Evolutionary conservation across 2,888 invertebrate genomes (phyloP), one percentile per base, ranked within the genome.

Genomic region (Trichopoda pennipes): DNA sequence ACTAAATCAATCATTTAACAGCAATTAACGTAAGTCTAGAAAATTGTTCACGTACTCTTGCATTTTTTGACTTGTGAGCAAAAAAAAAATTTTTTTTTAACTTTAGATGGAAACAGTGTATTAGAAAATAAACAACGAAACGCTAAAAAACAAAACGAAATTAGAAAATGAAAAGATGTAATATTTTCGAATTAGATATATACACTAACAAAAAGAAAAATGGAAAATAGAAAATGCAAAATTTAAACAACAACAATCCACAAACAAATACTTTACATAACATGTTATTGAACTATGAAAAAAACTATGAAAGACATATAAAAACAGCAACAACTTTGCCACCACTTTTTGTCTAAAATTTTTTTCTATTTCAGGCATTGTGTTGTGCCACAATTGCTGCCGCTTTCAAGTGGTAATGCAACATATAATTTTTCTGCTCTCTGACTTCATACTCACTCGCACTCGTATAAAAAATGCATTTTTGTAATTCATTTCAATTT

Each of bases 221-320:
- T 49, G 35, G 17, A 53, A 61, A 61, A 70, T 14, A 8, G 12
- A 60, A 32, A 73, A 51, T 23, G 6, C 16, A 23, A 21, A 14
- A 49, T n/a, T n/a, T n/a, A 21, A 44, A 51, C 12, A 79, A 73
- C 17, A 60, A 56, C 68, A 55, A 12, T 0, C 10, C 38, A 38
- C 38, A 38, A 47, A 53, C 89, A 89, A 89, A 89, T 87, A 87
- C 86, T 89, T 89, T 89, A 89, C 89, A 89, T 89, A 89, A 89
- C 89, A 88, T 89, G 89, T 89, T 89, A 89, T 89, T 89, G 89
- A 89, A 89, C 89, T 88, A 85, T 87, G 85, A 84, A 86, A 86
- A 85, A 83, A 51, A 61, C 10, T 16, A 56, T 17, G 60, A 61
- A 80, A 74, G 60, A 56, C 77, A 74, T 73, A 17, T 47, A 77